Base-by-base conservation (phyloP, 2,113 vertebrate genomes). In the Apodemus speciosus region DNA sequence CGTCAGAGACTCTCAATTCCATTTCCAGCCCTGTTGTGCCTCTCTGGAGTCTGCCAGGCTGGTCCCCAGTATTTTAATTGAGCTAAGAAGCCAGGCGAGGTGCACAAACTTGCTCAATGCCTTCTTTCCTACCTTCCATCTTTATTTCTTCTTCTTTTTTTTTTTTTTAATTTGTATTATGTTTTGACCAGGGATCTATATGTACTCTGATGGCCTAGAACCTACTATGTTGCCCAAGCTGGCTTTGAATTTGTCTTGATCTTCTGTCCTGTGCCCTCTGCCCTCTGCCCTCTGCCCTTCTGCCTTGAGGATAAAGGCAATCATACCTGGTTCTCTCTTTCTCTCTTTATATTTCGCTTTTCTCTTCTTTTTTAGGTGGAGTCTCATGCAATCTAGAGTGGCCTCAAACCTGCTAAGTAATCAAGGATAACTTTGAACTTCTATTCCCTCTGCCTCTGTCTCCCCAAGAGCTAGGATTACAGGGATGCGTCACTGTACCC, bases 21-120 rank as follows among this genome's bases (percentile, higher is more conserved):
- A 66, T 89, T 75, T 76, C n/a, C 83, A 92, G 49, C 20, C 46
- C 64, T 25, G 13, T n/a, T 75, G 46, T 18, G 49, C 9, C 35
- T 68, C 56, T 51, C n/a, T 30, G 30, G 81, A 80, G 27, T 85
- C 9, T 51, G 20, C 46, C 5, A 38, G 90, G 83, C 71, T 95
- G 46, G 89, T 94, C 58, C 38, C 72, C 76, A 84, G 0, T 32
- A 21, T 85, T 93, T 56, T 73, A 40, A 43, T 7, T 32, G 10
- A n/a, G 88, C n/a, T 81, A 68, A 91, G 56, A 46, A 90, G 13
- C 77, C 27, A 32, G 66, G 85, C 66, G 38, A 94, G 71, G 92
- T 35, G 7, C 79, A 79, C 10, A 76, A 6, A 53, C 2, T 77
- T 38, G 10, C 20, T 80, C 38, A 56, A 10, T 46, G 6, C 43